Percentiles rank a stretch among this genome's conserved stretches.
phyloP scores from a whole-genome alignment of 92 coral and sea anemone genomes.

The Bergia sp. region DNA sequence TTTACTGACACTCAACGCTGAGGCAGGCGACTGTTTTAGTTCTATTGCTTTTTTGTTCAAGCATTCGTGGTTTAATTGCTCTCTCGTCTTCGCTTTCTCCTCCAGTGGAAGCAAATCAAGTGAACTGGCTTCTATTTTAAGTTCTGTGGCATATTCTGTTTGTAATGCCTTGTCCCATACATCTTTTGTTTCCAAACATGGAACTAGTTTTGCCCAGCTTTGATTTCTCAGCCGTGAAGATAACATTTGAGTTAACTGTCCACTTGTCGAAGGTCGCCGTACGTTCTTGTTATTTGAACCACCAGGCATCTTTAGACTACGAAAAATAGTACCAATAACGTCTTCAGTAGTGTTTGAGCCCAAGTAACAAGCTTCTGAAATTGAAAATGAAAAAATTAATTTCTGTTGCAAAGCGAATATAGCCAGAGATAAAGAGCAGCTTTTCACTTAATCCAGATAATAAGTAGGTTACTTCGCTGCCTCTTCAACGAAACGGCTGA shows the following conservation, averaged over 20 bases:
- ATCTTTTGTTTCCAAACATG: background rate
- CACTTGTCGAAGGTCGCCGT: background rate
- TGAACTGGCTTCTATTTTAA: background rate
- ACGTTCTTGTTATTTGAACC: background rate
- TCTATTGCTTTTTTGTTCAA: background rate
- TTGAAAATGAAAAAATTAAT: background rate
- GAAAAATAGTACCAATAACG: background rate
- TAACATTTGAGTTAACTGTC: background rate
- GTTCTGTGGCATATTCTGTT: background rate
- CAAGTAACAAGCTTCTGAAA: background rate
- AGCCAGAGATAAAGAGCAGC: background rate
- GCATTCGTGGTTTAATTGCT: background rate
- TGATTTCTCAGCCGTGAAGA: slow-evolving; percentile 2
- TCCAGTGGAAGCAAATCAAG: background rate
- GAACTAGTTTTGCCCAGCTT: slow-evolving; percentile 22
- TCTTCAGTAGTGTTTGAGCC: background rate
- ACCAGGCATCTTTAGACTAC: background rate
- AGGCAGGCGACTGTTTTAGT: background rate
- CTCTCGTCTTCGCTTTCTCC: background rate
- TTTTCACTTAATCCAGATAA: background rate
- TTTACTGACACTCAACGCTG: background rate
- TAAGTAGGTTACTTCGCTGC: background rate
- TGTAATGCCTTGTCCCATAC: background rate
- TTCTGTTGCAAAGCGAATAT: background rate
- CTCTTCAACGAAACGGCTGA: too few relatives aligned